A percentile compares a stretch with the other conserved stretches of the same genome.
Evolutionary conservation across 1,140 invertebrate genomes (phyloP).

Genomic region (Kradibia gibbosae): DNA sequence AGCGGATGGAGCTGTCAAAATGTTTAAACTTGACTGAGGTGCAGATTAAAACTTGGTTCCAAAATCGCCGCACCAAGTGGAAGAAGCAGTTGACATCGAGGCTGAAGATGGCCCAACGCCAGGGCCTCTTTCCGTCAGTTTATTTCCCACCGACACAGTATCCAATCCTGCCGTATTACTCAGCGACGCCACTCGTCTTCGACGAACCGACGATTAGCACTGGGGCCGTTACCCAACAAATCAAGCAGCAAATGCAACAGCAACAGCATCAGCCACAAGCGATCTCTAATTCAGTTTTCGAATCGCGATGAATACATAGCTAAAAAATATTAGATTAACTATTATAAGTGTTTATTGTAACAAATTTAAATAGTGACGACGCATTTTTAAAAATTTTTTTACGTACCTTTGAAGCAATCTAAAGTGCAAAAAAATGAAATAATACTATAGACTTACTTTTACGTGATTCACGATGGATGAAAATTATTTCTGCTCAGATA

Average conservation of each 20-base stretch:
- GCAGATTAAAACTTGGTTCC: slow-evolving; percentile 98
- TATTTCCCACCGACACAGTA: slow-evolving; percentile 80
- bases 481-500: too few species aligned
- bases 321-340: too few species aligned
- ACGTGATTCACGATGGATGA: too few species aligned
- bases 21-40: slow-evolving; percentile 92
- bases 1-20: slow-evolving; percentile 93
- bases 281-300: not conserved
- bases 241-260: not conserved
- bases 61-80: slow-evolving; percentile 96
- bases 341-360: too few species aligned
- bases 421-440: too few species aligned
- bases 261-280: not conserved
- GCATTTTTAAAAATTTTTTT: too few species aligned
- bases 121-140: slow-evolving; percentile 82
- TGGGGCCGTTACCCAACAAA: not conserved
- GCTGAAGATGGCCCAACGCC: slow-evolving; percentile 89
- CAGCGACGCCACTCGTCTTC: slow-evolving; percentile 52
- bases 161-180: slow-evolving; percentile 74
- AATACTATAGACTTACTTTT: too few species aligned
- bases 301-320: not conserved
- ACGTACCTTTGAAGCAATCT: too few species aligned
- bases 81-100: slow-evolving; percentile 94
- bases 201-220: not conserved
- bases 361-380: too few species aligned